Evolutionary conservation across 1,140 invertebrate species (phyloP), one percentile per base, ranked within the genome.

Genomic region (Caenorhabditis inopinata): DNA sequence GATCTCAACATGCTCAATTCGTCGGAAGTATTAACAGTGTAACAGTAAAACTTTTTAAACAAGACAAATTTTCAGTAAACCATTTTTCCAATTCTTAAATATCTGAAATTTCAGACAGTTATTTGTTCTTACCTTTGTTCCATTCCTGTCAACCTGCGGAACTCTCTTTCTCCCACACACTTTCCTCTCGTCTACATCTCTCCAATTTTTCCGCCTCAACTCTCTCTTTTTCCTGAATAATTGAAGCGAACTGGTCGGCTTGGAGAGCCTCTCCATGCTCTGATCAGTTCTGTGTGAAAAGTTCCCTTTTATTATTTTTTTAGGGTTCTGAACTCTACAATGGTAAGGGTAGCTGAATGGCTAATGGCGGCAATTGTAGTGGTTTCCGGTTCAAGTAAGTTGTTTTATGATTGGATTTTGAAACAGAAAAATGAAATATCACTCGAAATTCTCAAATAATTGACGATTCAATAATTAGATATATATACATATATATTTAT

Each of bases 271-370:
- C 21, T 25, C 1, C 16, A 21, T 2, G 6, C 38, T 21, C 23
- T 35, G 12, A 2, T 68, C 32, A 21, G 23, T 38, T 68, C 25
- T 25, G 49, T 16, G 21, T n/a, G 21, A 16, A 51, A 48, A 18
- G 1, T 48, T n/a, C 23, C 14, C n/a, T n/a, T n/a, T n/a, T n/a
- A 42, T 14, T 7, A 14, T 23, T 53, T 23, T 58, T 68, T 38
- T 18, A 68, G 58, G 58, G 35, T 29, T 68, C 38, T 68, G 58
- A 68, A 29, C 58, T 38, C 32, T 29, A 68, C 29, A 68, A 68
- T 68, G 58, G 58, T 14, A 32, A 21, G 58, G 58, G 58, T 68
- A 32, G 58, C 38, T 18, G 58, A 18, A 35, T 68, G 29, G 32
- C 38, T 68, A 7, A 18, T 68, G 32, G 12, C 32, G 32, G 38